phyloP scores from a whole-genome alignment of 2,113 vertebrate species.

The Progne subis region DNA sequence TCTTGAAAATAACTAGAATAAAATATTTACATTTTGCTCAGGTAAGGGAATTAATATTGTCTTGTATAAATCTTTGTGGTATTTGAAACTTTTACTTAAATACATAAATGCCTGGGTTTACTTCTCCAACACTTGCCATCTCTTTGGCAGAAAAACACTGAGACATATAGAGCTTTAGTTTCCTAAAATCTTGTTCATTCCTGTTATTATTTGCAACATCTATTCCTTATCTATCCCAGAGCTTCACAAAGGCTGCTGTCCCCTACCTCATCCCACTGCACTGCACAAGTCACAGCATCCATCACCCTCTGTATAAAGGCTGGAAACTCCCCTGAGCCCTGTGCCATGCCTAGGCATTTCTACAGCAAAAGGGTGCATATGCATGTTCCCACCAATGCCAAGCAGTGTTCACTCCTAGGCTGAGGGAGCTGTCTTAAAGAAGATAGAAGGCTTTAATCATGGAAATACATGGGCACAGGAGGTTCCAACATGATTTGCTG shows the following conservation, averaged over 20 bases:
- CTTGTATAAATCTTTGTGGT: background rate
- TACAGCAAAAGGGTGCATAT: background rate
- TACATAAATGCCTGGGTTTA: background rate
- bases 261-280: fast-evolving
- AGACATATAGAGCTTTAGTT: background rate
- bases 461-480: background rate
- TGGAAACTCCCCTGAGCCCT: background rate
- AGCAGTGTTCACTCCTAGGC: background rate
- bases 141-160: background rate
- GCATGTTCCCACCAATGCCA: background rate
- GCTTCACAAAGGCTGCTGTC: background rate
- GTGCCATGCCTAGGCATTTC: background rate
- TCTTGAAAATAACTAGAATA: background rate
- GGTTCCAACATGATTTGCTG: background rate
- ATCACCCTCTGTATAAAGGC: too few species aligned
- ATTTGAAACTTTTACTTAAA: background rate
- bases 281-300: background rate
- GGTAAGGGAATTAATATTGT: background rate
- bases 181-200: background rate
- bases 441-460: background rate
- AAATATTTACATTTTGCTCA: background rate
- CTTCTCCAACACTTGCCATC: background rate
- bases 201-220: background rate
- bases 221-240: background rate
- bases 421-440: background rate